These are phyloP conservation scores for Excalfactoria chinensis DNA, from an alignment of 2,113 vertebrate species.

Conservation along the genomic window DNA sequence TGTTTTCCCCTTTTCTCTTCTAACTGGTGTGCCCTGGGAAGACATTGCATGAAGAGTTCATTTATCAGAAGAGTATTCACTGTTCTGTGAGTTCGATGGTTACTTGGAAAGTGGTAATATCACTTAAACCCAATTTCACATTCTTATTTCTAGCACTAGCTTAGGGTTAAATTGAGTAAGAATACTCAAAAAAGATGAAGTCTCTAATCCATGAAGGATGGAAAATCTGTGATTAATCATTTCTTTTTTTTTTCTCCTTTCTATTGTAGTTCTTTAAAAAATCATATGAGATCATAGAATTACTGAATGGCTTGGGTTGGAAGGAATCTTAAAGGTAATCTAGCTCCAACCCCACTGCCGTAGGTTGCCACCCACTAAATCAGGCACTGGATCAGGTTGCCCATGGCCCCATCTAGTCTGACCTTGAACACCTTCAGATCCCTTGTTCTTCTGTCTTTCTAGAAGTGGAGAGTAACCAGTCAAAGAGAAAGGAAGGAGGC, in stretches of 20 bases:
- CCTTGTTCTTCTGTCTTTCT: conserved; percentile 39
- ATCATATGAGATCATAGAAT: not conserved
- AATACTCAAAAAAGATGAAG: conserved; percentile 56
- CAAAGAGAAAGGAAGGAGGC: conserved; percentile 12
- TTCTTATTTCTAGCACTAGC: conserved; percentile 27
- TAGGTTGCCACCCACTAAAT: not conserved
- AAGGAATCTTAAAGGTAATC: not conserved
- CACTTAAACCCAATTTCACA: conserved; percentile 71
- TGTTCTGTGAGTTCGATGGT: not conserved
- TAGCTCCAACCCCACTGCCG: not conserved
- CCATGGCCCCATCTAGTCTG: not conserved
- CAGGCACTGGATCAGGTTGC: not conserved
- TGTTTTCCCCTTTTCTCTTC: not conserved
- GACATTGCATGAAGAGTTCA: not conserved
- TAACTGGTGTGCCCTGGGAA: not conserved
- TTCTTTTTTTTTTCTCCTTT: not conserved
- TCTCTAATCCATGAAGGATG: conserved; percentile 52
- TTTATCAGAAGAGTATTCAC: conserved; percentile 12
- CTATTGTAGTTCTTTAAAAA: not conserved
- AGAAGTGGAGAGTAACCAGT: conserved; percentile 4
- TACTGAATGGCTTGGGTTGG: not conserved
- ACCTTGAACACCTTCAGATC: not conserved
- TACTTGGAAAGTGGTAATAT: not conserved
- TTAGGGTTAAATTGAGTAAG: conserved; percentile 37
- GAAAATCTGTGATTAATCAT: conserved; percentile 67